These are phyloP conservation scores for Uropetala carovei DNA, from an alignment of 2,888 invertebrate species.

Conservation along the genomic window DNA sequence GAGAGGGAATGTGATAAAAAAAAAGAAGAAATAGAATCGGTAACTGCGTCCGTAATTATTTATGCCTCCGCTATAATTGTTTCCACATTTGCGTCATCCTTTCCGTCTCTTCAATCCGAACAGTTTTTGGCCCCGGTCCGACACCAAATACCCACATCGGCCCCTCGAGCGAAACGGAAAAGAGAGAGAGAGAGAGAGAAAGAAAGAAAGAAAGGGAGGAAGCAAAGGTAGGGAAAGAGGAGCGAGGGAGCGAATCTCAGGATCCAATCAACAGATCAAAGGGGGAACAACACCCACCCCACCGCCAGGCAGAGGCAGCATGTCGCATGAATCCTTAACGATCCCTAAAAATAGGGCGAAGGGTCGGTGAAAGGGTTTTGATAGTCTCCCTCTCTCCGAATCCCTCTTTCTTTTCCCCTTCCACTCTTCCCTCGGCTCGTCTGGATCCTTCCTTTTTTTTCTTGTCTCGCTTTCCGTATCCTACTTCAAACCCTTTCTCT, in stretches of 20 bases:
- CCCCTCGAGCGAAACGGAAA: not conserved
- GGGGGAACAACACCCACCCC: slow-evolving; percentile 18
- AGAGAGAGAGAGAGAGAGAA: not conserved
- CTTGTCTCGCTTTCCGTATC: slow-evolving; percentile 25
- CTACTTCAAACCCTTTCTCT: not conserved
- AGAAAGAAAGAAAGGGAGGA: not conserved
- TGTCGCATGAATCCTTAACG: slow-evolving; percentile 63
- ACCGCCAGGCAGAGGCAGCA: slow-evolving; percentile 40
- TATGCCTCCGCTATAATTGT: not conserved
- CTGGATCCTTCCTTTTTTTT: slow-evolving; percentile 23
- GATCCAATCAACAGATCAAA: slow-evolving; percentile 58
- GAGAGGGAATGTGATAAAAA: too few species aligned
- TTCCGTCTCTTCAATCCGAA: not conserved
- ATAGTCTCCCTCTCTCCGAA: slow-evolving; percentile 36
- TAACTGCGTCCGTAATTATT: not conserved
- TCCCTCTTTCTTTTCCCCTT: not conserved
- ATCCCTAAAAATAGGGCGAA: slow-evolving; percentile 61
- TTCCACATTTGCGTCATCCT: not conserved
- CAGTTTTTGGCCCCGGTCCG: not conserved
- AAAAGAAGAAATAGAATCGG: too few species aligned
- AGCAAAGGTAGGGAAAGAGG: not conserved
- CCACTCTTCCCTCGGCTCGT: not conserved
- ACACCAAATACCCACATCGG: not conserved
- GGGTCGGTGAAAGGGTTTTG: slow-evolving; percentile 63
- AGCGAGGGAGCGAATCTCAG: slow-evolving; percentile 25